Evolutionary conservation across 1,140 invertebrate genomes (phyloP), one percentile per base, ranked within the genome.

Genomic region (Brachionus angularis): DNA sequence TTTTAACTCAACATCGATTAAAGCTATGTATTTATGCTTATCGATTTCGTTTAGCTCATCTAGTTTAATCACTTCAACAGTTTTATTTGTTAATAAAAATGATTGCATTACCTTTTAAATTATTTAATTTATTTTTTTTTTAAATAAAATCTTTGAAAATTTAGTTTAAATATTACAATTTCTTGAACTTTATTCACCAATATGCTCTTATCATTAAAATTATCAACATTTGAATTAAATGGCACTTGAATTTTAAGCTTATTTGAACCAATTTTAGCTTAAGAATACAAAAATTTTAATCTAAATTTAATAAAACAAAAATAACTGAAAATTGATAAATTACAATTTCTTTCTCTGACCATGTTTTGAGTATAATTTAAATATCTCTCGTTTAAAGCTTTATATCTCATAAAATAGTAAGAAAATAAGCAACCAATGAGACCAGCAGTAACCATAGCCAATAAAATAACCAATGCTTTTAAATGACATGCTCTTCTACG

Each of bases 251-350:
- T 29, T 29, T 50, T 33, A 18, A 67, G 16, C 25, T 67, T 46
- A 67, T 67, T 67, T 21, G 47, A 67, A 21, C 62, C 62, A 33
- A 47, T 1, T 67, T 67, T 67, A 34, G 62, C 62, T 67, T n/a
- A n/a, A n/a, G n/a, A n/a, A n/a, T n/a, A n/a, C 23, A 16, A 23
- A 42, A 64, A 44, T 42, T n/a, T 36, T 52, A 46, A 18, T 46
- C 16, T n/a, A 14, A 4, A 27, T 29, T 29, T 29, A 61, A 31
- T 36, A 3, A 52, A 31, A 52, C 5, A 52, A 31, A 52, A 27
- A 12, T 18, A 18, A 3, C 14, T 7, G 14, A 52, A 52, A 5
- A 52, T 47, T 21, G 12, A 14, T 25, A 2, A 5, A 8, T 58
- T 58, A 58, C 62, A 47, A 31, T 27, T 42, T 34, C 62, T 50